These are phyloP conservation scores for Gobius niger DNA, from an alignment of 2,113 vertebrate genomes.

Conservation along the genomic window DNA sequence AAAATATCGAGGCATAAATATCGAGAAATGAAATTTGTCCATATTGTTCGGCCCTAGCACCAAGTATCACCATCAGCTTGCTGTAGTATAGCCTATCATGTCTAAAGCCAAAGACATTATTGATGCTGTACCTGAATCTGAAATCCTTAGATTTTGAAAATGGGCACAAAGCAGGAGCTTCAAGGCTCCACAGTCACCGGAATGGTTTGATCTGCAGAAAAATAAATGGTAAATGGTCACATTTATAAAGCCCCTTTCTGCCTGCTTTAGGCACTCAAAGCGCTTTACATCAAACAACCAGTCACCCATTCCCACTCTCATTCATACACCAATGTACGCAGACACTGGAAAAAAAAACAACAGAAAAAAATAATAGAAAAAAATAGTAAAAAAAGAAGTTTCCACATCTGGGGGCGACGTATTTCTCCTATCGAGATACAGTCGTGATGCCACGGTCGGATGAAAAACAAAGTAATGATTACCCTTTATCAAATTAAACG, in stretches of 20 bases:
- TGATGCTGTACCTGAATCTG: constrained; percentile 47
- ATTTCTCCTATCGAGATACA: background rate
- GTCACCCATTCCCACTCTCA: too few relatives aligned
- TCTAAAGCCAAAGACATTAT: background rate
- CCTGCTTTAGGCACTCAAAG: too few relatives aligned
- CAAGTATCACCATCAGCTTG: too few relatives aligned
- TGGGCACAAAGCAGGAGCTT: constrained; percentile 54
- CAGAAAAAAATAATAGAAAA: constrained; percentile 4
- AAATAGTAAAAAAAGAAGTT: constrained; percentile 11
- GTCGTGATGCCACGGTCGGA: background rate
- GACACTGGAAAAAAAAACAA: background rate
- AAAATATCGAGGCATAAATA: too few relatives aligned
- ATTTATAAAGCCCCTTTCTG: too few relatives aligned
- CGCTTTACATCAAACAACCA: too few relatives aligned
- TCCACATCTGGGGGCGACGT: background rate
- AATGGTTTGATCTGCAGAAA: constrained; percentile 45
- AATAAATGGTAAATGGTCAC: background rate
- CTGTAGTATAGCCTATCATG: background rate
- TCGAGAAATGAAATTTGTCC: too few relatives aligned
- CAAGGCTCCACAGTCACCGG: constrained; percentile 53
- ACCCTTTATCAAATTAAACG: background rate
- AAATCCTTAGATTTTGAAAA: constrained; percentile 50
- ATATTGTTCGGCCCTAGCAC: too few relatives aligned
- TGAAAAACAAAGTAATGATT: background rate
- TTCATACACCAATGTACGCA: too few relatives aligned